Conservation (phyloP, 2,888 invertebrate genomes). For the Subacronicta megacephala region DNA sequence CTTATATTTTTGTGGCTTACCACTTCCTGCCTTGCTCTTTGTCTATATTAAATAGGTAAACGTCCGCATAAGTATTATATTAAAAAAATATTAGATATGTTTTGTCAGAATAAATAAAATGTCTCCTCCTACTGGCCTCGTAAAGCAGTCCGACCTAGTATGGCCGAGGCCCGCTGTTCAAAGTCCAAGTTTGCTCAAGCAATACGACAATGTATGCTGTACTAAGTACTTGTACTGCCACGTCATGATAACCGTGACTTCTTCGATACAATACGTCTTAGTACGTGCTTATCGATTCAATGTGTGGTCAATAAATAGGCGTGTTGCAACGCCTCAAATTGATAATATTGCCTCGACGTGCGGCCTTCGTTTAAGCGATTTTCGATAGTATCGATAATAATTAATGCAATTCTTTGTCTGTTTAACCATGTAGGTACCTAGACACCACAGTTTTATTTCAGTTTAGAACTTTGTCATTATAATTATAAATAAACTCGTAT, state of each 20-base stretch:
- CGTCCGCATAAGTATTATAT: no score
- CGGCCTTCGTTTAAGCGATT: conserved; percentile 34
- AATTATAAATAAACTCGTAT: neutral
- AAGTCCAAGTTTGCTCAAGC: conserved; percentile 54
- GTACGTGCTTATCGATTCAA: conserved; percentile 63
- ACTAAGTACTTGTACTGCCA: conserved; percentile 4
- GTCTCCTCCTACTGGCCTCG: conserved; percentile 51
- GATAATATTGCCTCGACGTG: conserved; percentile 39
- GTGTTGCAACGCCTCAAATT: conserved; percentile 50
- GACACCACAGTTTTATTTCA: no score
- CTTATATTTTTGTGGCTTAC: no score
- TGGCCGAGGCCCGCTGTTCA: conserved; percentile 34
- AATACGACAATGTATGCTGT: conserved; percentile 16
- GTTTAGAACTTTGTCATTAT: no score
- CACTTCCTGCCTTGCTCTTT: no score
- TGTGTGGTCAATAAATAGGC: conserved; percentile 45
- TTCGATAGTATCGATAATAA: conserved; percentile 8
- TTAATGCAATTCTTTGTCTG: conserved; percentile 11
- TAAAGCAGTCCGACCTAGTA: conserved; percentile 30
- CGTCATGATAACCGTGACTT: conserved; percentile 52
- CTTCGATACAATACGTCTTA: conserved; percentile 40
- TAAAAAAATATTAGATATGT: no score
- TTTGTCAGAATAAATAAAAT: conserved; percentile 42
- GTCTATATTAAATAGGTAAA: no score
- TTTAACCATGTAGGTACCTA: no score